These are phyloP conservation scores for Danio choprae DNA, from an alignment of 2,797 vertebrate species.

Conservation along the genomic window DNA sequence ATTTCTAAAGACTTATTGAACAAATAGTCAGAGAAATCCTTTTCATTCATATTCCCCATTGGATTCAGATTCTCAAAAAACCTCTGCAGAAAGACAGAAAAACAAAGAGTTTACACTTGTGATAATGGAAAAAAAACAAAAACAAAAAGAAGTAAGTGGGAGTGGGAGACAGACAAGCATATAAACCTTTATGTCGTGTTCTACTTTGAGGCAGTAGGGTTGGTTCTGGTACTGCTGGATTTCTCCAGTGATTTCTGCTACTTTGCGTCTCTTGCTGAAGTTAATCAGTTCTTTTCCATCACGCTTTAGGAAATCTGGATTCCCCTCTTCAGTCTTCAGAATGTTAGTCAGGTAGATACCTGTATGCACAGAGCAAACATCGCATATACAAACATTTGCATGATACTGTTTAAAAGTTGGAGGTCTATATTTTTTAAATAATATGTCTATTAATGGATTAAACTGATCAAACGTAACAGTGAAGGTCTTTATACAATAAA, in stretches of 20 bases:
- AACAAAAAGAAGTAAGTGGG: not conserved
- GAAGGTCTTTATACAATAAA: too few species aligned
- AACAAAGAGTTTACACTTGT: not conserved
- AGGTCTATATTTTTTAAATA: not conserved
- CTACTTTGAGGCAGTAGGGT: constrained; percentile 92
- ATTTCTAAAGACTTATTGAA: constrained; percentile 96
- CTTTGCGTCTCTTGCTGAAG: constrained; percentile 98
- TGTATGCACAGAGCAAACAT: constrained; percentile 59
- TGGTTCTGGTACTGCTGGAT: constrained; percentile 99
- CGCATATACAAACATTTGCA: not conserved
- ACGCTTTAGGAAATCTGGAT: constrained; percentile 94
- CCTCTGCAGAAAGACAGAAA: constrained; percentile 75
- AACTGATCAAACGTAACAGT: not conserved
- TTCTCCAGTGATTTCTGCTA: constrained; percentile 98
- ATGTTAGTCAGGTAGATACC: constrained; percentile 99
- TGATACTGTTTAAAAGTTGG: too few species aligned
- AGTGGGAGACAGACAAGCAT: not conserved
- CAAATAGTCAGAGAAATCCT: constrained; percentile 95
- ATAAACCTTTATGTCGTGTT: constrained; percentile 92
- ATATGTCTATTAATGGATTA: not conserved
- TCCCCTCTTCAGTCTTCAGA: constrained; percentile 98
- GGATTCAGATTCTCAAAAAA: constrained; percentile 99
- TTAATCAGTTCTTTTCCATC: constrained; percentile 97
- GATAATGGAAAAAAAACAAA: not conserved
- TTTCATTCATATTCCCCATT: constrained; percentile 89